A percentile compares a stretch with the other conserved stretches of the same genome.
Evolutionary conservation across 2,113 vertebrate species (phyloP).

Genomic region (Alethe diademata): DNA sequence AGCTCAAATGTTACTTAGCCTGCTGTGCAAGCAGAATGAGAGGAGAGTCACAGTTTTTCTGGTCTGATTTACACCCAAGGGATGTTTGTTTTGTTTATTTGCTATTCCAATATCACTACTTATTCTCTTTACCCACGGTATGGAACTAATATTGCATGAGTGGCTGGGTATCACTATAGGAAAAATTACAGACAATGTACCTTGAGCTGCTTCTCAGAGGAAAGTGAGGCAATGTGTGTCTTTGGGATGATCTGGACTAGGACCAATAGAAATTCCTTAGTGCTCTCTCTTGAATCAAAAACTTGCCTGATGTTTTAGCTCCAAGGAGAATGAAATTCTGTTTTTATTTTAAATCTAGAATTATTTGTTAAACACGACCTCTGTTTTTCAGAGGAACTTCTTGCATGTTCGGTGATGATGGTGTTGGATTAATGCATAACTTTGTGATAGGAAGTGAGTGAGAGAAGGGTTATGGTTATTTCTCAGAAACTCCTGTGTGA

Average conservation of each 20-base stretch:
- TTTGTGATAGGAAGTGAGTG: not conserved
- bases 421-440: not conserved
- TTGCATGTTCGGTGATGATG: not conserved
- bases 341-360: not conserved
- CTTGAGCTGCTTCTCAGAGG: not conserved
- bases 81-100: not conserved
- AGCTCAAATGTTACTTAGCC: not conserved
- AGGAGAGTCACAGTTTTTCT: not conserved
- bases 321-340: not conserved
- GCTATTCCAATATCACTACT: not conserved
- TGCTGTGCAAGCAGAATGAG: not conserved
- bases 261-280: not conserved
- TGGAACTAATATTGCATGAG: not conserved
- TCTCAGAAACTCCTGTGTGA: not conserved
- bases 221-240: not conserved
- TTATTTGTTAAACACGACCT: not conserved
- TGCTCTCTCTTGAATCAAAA: not conserved
- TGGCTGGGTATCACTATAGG: rapidly evolving
- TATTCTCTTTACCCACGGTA: not conserved
- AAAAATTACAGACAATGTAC: not conserved
- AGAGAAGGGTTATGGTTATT: not conserved
- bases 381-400: not conserved
- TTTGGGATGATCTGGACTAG: not conserved
- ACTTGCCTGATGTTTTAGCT: not conserved
- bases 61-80: not conserved